Conservation (phyloP, 1,140 invertebrate species). For the Penaeus chinensis region DNA sequence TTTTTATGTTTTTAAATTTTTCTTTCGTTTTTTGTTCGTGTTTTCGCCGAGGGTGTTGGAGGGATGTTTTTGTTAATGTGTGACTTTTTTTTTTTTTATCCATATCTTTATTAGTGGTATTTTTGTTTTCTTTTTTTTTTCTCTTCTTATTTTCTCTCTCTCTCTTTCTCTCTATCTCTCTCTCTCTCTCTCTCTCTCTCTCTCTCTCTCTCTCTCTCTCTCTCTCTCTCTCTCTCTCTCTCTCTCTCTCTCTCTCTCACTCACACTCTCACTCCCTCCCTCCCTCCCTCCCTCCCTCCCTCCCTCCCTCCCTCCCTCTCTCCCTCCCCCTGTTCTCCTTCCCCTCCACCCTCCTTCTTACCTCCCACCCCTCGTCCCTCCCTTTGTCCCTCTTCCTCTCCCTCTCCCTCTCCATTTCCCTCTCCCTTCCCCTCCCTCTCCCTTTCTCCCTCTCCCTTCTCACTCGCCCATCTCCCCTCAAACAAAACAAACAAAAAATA, state of each 20-base stretch:
- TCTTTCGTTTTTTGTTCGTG: too few species aligned
- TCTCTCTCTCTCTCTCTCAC: neutral
- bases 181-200: neutral
- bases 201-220: neutral
- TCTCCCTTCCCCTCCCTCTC: neutral
- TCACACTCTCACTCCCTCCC: too few species aligned
- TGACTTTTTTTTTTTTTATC: too few species aligned
- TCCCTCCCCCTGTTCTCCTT: neutral
- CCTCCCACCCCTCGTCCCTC: neutral
- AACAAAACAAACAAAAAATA: too few species aligned
- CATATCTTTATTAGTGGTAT: neutral
- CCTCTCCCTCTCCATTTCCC: neutral
- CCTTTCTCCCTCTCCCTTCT: neutral
- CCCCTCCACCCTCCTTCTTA: neutral
- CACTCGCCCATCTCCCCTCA: neutral
- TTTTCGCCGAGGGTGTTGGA: too few species aligned
- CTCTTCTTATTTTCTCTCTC: neutral
- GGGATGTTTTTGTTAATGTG: too few species aligned
- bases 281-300: neutral
- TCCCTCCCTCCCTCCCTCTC: neutral
- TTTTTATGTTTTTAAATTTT: too few species aligned
- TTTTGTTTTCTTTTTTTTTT: neutral
- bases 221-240: neutral
- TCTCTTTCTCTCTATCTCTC: neutral
- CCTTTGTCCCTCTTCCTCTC: neutral